Evolutionary conservation across 2,797 vertebrate species (phyloP), one percentile per base, ranked within the genome.

Genomic region (Macrochelys suwanniensis): DNA sequence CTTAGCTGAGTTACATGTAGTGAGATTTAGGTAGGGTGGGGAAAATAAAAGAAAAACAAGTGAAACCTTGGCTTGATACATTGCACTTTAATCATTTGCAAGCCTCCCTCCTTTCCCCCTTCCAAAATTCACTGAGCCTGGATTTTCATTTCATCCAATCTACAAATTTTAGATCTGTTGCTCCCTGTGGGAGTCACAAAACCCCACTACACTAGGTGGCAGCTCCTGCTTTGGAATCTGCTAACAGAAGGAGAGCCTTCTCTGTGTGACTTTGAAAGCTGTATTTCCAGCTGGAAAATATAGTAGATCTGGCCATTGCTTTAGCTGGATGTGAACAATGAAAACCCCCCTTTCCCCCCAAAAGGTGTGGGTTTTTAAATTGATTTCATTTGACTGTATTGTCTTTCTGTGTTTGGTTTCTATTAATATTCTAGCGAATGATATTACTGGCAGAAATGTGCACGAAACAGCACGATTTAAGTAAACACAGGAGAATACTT

Each of bases 221-320:
- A 88, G 56, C 61, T 71, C n/a, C 83, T 78, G 56, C 23, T 84
- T 51, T 6, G 82, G 57, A 26, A 50, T 80, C 45, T 81, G 26
- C 17, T 71, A n/a, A 1, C 13, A 26, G 53, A 45, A 53, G 37
- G 87, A 74, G 77, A 0, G 26, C 28, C 3, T 89, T 87, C 85
- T 84, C 25, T 81, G 0, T 9, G 31, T 28, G 31, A 47, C 57
- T 17, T 83, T 59, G 87, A 82, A 80, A 88, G 45, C 7, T 82
- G 26, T 8, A n/a, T 56, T 91, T 54, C 21, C 68, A 53, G 2
- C 53, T 84, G 51, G 26, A 80, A 2, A 77, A 88, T 12, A 49
- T 17, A 15, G 57, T 15, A 17, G 23, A 3, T 37, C 1, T 37
- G 31, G 33, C 0, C 0, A 47, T 45, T 68, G 0, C 4, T 65